Evolutionary conservation across 2,888 invertebrate genomes (phyloP), one percentile per base, ranked within the genome.

Genomic region (Caprella mutica): DNA sequence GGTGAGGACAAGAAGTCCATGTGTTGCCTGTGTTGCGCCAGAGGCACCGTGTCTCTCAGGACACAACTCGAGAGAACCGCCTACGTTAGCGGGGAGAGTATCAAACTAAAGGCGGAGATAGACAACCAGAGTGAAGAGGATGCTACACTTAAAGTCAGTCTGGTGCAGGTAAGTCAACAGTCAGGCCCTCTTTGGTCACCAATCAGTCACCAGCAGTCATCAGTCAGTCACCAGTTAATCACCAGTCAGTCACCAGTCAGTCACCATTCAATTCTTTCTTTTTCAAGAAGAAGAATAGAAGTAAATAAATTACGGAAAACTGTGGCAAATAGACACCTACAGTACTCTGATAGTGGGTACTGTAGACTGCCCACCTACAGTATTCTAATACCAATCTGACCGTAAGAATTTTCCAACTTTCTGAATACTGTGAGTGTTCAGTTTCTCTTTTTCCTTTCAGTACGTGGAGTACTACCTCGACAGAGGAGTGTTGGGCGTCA

Each of bases 381-480:
- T n/a, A n/a, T n/a, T n/a, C n/a, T n/a, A n/a, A n/a, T n/a, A n/a
- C n/a, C n/a, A n/a, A n/a, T n/a, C n/a, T n/a, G n/a, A n/a, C n/a
- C n/a, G n/a, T n/a, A n/a, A n/a, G n/a, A n/a, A n/a, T n/a, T n/a
- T n/a, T n/a, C n/a, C 14, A 33, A 8, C 33, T 21, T 51, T 8
- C 33, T 14, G 9, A 33, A 33, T 9, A 33, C 8, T 33, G 33
- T 8, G 33, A 33, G 33, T 8, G 33, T 33, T 14, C 9, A 9
- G 8, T 8, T 14, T 9, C 33, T 14, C 14, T 33, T 14, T 29
- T 19, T 17, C 19, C 8, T n/a, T 17, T 46, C 77, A 85, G 80
- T 79, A 81, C 69, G 82, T 85, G 58, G 84, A 85, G 70, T 85
- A 81, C 70, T 83, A 81, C 71, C 84, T 85, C 66, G 84, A 84